Conservation (phyloP, 2,888 invertebrate genomes). For the Pristionchus entomophagus region DNA sequence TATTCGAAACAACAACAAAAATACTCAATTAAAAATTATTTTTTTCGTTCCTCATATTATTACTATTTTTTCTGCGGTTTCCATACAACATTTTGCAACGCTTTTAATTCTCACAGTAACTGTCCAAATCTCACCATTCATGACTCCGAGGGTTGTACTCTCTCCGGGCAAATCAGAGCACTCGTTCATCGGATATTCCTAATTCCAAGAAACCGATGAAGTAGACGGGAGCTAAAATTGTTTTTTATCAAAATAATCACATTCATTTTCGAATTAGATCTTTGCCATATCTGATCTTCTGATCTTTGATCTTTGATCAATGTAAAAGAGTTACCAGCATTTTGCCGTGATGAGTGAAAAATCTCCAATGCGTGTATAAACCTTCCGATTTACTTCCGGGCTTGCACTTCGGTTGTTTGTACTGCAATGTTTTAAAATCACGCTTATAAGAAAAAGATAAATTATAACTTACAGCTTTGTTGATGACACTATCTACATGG, state of each 20-base stretch:
- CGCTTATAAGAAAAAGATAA: background rate
- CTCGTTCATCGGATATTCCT: background rate
- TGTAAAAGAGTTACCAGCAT: background rate
- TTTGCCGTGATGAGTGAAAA: background rate
- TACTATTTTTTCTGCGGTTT: too few relatives aligned
- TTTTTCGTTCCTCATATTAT: background rate
- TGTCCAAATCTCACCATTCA: background rate
- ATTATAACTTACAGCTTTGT: background rate
- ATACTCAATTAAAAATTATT: background rate
- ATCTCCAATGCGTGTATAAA: background rate
- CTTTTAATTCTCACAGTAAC: too few relatives aligned
- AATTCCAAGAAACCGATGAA: background rate
- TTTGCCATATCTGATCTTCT: too few relatives aligned
- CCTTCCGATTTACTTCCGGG: background rate
- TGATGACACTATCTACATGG: background rate
- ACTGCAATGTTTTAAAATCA: background rate
- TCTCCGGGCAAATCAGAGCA: background rate
- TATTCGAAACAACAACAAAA: background rate
- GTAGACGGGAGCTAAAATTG: background rate
- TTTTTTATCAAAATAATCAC: background rate
- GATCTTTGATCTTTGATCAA: too few relatives aligned
- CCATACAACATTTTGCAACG: too few relatives aligned
- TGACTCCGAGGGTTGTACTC: background rate
- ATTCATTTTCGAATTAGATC: background rate
- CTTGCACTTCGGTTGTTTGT: background rate